These are phyloP conservation scores for Mimumesa dahlbomi DNA, from an alignment of 2,888 invertebrate species.

Conservation along the genomic window DNA sequence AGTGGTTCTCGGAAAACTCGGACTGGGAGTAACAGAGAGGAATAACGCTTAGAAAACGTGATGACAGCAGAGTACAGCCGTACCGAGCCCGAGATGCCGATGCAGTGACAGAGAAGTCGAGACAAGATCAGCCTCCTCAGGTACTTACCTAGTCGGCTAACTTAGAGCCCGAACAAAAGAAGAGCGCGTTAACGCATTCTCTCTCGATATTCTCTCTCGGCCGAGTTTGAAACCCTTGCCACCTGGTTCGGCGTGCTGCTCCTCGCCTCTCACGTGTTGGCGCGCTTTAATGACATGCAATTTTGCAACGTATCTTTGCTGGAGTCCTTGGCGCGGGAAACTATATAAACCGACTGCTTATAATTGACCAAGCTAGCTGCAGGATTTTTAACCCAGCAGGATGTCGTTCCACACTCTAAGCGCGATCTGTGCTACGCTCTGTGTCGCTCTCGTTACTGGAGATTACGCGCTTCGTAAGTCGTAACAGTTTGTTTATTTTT, in stretches of 20 bases:
- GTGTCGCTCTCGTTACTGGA: conserved; percentile 42
- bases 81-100: conserved; percentile 51
- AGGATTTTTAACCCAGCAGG: conserved; percentile 72
- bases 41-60: background rate
- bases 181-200: conserved; percentile 38
- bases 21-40: conserved; percentile 13
- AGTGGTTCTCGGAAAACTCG: conserved; percentile 25
- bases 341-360: conserved; percentile 78
- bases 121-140: conserved; percentile 7
- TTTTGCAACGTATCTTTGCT: conserved; percentile 75
- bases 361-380: conserved; percentile 71
- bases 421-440: conserved; percentile 44
- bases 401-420: conserved; percentile 64
- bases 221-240: conserved; percentile 18
- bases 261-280: conserved; percentile 70
- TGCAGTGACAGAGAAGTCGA: conserved; percentile 49
- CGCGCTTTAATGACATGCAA: conserved; percentile 77
- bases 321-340: conserved; percentile 77
- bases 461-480: conserved; percentile 59
- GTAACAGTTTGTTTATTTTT: too few relatives aligned
- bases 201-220: conserved; percentile 14
- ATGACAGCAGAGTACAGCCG: conserved; percentile 1
- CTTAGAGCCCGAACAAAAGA: conserved; percentile 33
- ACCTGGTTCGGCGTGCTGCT: conserved; percentile 36
- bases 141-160: background rate